phyloP scores from a whole-genome alignment of 2,797 vertebrate species.

The Phoebastria nigripes region DNA sequence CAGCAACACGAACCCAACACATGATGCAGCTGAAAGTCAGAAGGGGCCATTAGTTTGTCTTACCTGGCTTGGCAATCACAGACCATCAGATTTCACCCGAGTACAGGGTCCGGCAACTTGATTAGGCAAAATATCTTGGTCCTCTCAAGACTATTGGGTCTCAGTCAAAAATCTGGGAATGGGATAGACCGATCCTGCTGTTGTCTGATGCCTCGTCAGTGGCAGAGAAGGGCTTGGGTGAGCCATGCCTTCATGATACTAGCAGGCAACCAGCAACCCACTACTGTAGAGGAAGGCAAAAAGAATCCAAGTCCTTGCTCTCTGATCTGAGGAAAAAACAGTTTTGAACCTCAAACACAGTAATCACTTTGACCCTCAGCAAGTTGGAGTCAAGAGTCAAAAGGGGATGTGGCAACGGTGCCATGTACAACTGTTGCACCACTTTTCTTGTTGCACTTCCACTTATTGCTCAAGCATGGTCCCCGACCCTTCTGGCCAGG shows the following conservation, averaged over 20 bases:
- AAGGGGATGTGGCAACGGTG: constrained; percentile 18
- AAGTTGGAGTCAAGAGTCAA: neutral
- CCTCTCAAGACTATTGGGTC: neutral
- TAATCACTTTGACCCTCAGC: neutral
- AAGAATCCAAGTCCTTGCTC: neutral
- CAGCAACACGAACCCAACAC: accelerated
- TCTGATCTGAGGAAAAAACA: neutral
- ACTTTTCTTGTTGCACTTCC: neutral
- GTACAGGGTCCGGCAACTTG: accelerated
- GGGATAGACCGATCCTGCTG: neutral
- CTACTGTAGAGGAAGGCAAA: neutral
- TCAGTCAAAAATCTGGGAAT: neutral
- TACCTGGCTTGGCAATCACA: constrained; percentile 1
- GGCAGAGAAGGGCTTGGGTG: neutral
- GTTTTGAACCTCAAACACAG: neutral
- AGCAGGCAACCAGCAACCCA: neutral
- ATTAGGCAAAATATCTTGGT: neutral
- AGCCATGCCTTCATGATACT: neutral
- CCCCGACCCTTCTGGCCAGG: neutral
- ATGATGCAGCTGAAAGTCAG: neutral
- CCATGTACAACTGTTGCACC: neutral
- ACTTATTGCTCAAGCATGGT: neutral
- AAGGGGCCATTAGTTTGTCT: neutral
- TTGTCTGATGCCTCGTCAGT: neutral
- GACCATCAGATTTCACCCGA: neutral